Evolutionary conservation across 1,140 invertebrate genomes (phyloP).

Genomic region (Drosophila pachea): DNA sequence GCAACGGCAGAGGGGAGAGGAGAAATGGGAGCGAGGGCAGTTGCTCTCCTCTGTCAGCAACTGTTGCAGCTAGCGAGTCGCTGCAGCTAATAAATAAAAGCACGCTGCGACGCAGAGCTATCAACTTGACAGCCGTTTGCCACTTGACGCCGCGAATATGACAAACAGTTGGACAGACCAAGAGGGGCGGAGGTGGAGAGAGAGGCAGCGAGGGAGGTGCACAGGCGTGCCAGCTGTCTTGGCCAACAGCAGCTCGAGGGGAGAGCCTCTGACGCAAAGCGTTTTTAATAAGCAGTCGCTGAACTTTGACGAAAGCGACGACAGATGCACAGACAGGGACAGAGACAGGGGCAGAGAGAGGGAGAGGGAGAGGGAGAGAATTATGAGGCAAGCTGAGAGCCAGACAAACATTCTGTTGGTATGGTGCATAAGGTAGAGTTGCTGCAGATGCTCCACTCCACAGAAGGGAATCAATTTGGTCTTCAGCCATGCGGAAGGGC

Average conservation of each 20-base stretch:
- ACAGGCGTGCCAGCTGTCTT: constrained; percentile 15
- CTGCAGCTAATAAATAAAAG: constrained; percentile 40
- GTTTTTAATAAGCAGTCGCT: constrained; percentile 67
- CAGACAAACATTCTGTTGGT: too few relatives aligned
- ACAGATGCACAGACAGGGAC: background rate
- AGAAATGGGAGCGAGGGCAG: background rate
- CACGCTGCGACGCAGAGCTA: constrained; percentile 15
- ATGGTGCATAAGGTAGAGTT: constrained; percentile 48
- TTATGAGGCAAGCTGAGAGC: background rate
- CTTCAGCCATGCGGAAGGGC: constrained; percentile 46
- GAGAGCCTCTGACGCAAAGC: constrained; percentile 35
- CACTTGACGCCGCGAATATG: constrained; percentile 37
- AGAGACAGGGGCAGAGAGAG: constrained; percentile 4
- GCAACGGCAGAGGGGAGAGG: background rate
- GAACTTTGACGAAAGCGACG: constrained; percentile 62
- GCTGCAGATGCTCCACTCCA: constrained; percentile 25
- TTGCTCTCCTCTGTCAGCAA: background rate
- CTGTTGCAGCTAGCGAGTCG: constrained; percentile 2
- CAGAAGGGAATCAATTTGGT: constrained; percentile 61
- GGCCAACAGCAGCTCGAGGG: background rate
- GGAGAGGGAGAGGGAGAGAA: background rate
- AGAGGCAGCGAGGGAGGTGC: background rate
- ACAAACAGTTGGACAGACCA: constrained; percentile 19
- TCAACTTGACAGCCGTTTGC: constrained; percentile 30
- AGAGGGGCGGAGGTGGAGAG: background rate